A percentile compares a stretch with the other conserved stretches of the same genome.
Evolutionary conservation across 2,113 vertebrate genomes (phyloP).

Genomic region (Elaphurus davidianus): DNA sequence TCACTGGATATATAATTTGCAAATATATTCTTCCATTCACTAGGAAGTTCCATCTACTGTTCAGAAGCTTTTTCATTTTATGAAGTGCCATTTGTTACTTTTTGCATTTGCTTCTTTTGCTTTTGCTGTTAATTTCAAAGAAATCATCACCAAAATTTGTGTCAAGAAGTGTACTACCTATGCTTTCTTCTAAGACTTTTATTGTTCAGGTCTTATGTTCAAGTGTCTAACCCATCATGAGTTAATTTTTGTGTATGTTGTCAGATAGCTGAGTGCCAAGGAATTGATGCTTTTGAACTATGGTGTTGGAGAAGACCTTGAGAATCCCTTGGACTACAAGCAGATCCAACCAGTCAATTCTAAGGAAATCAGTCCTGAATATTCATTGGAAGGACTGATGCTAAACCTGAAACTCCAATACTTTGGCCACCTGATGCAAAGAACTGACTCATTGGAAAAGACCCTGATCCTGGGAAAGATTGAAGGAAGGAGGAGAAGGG

Average conservation of each 20-base stretch:
- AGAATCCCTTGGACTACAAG: not conserved
- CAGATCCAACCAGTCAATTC: not conserved
- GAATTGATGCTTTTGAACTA: not conserved
- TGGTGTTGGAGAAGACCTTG: not conserved
- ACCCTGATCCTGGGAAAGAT: not conserved
- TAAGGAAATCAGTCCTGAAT: not conserved
- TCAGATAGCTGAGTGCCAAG: not conserved
- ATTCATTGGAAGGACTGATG: not conserved
- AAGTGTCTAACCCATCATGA: not conserved
- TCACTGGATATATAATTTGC: not conserved
- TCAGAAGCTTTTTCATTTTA: not conserved
- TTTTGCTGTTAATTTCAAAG: not conserved
- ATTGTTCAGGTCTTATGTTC: not conserved
- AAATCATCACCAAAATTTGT: not conserved
- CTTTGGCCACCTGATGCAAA: not conserved
- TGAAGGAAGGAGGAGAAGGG: not conserved
- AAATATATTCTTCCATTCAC: not conserved
- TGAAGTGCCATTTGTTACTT: not conserved
- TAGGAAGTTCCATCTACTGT: not conserved
- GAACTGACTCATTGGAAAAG: not conserved
- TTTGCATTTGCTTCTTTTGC: not conserved
- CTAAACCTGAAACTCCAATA: not conserved
- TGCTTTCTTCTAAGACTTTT: not conserved
- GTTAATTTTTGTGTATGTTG: not conserved
- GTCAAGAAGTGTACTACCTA: not conserved